Base-by-base conservation (phyloP, 2,797 vertebrate genomes). In the Macropodus opercularis region DNA sequence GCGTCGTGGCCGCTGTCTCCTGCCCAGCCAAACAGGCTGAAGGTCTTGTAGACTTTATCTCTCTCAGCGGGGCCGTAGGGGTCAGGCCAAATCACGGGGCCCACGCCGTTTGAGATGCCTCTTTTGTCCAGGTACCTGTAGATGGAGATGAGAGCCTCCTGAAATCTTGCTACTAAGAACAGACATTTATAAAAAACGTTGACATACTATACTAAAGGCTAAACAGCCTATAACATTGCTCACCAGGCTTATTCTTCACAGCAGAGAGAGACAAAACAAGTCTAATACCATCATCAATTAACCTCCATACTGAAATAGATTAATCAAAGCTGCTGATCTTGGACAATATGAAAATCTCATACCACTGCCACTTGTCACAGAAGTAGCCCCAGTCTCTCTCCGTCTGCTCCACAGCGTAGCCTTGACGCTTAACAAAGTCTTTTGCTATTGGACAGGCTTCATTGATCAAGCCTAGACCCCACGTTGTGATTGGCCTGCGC, bases 311-410 rank as follows among this genome's bases (percentile, higher is more conserved):
- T 65, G 24, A 49, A 56, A 56, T 7, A 29, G 49, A 32, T 48
- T 41, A 36, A 51, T 1, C 24, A 49, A 56, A 56, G 10, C 53
- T 55, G 59, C 65, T 40, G 43, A 67, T 29, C 32, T 9, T 1
- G 50, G 42, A 41, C 41, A 61, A 19, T 26, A 47, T 24, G 49
- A 72, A 29, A 26, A 11, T 8, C 8, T 66, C 92, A 26, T 85
- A 95, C 95, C 94, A 89, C 81, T 85, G 85, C 95, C 91, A 90
- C 71, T 93, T 91, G 31, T 90, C 55, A 24, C 40, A 73, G 60
- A 92, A 86, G 85, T 90, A 90, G 44, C 59, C 48, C 93, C 94
- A 94, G 79, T 92, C 91, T 23, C 77, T 85, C 75, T 89, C 62
- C 0, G 89, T 86, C 70, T 92, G 87, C 29, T 89, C 85, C 42